Evolutionary conservation across 2,797 vertebrate species (phyloP).

Genomic region (Notolepis coatsorum): DNA sequence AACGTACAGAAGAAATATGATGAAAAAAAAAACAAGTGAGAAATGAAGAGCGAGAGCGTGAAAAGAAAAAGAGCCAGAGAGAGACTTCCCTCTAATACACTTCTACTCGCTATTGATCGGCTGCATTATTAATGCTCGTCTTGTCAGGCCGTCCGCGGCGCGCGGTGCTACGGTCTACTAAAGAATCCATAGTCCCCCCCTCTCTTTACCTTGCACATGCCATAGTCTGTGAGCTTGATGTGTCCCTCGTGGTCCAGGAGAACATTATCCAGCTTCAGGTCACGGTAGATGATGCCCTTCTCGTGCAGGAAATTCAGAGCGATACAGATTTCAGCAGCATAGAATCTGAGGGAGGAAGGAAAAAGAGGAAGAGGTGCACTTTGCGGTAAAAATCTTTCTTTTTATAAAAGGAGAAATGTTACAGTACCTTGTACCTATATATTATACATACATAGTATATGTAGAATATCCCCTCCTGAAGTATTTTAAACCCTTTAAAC

Average conservation of each 20-base stretch:
- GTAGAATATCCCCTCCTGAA: too few relatives aligned
- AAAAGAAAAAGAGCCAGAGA: too few relatives aligned
- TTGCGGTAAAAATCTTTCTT: too few relatives aligned
- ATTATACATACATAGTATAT: too few relatives aligned
- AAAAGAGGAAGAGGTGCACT: too few relatives aligned
- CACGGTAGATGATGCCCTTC: conserved; percentile 96
- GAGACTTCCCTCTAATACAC: not conserved
- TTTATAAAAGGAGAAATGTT: too few relatives aligned
- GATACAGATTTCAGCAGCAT: conserved; percentile 97
- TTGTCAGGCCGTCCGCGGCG: not conserved
- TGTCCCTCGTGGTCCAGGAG: conserved; percentile 96
- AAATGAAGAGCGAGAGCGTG: too few relatives aligned
- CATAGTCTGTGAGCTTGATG: conserved; percentile 98
- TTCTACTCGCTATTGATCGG: conserved; percentile 17
- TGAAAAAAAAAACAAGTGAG: too few relatives aligned
- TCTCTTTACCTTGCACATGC: conserved; percentile 99
- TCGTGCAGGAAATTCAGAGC: conserved; percentile 98
- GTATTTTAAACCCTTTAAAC: too few relatives aligned
- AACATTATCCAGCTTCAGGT: conserved; percentile 98
- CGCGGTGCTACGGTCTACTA: not conserved
- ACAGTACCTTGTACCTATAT: too few relatives aligned
- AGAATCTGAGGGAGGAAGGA: too few relatives aligned
- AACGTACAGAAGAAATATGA: not conserved
- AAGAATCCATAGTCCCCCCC: not conserved
- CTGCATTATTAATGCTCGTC: conserved; percentile 34